Base-by-base conservation (phyloP, 2,113 vertebrate species). In the Apus apus region DNA sequence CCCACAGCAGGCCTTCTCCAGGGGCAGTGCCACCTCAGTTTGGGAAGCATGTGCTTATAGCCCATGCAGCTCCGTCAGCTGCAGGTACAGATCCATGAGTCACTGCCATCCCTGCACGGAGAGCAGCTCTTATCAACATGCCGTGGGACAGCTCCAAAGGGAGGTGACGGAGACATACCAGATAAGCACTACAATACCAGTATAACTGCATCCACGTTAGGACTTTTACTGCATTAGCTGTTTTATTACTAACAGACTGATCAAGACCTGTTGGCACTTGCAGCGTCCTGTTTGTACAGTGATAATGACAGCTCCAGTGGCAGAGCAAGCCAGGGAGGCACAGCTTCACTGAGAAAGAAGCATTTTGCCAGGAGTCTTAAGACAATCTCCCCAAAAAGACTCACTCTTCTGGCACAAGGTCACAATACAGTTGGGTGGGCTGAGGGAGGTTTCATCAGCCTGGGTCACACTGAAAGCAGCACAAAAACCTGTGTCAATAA, bases 171-270 rank as follows among this genome's bases (percentile, higher is more conserved):
- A 93, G 76, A 90, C 94, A 8, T 15, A 86, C 36, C 50, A 84
- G 92, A 94, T 95, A 90, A 95, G 93, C 80, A 68, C 43, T 51
- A 84, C 61, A 60, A 86, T 93, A 92, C 96, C 95, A 94, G 96
- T 92, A 84, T 62, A 94, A 94, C 94, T 85, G 86, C 96, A 90
- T 81, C 95, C 91, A 67, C 19, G 4, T 60, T 46, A 74, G 68
- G 51, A 88, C 65, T 92, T 94, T 81, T 94, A 94, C 91, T 89
- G 81, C 76, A 36, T 45, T 74, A 90, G 83, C 87, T 91, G 53
- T 57, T 94, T 84, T 40, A 86, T 40, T 93, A 89, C 94, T 74
- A 94, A 68, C 92, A 73, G 88, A 94, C 87, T 53, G 74, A 85
- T 91, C 88, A 76, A 85, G 94, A 90, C 94, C 71, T 91, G 96